Base-by-base conservation (phyloP, 2,888 invertebrate species). In the Temnothorax ravouxi region DNA sequence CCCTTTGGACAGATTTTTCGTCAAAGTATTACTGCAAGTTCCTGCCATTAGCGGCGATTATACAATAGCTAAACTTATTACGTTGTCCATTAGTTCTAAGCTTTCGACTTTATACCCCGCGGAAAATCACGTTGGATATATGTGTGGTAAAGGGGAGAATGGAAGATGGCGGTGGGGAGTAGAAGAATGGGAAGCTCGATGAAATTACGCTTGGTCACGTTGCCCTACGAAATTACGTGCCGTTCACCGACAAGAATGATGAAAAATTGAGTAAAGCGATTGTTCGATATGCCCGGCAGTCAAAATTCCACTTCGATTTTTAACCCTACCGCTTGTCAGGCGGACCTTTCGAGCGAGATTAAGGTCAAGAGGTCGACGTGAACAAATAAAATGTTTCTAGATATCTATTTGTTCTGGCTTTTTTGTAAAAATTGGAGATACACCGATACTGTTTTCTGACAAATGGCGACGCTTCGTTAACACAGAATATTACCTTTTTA, bases 121-220 rank as follows among this genome's bases (percentile, higher is more conserved):
- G 54, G 79, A 59, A 80, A 75, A 80, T 79, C 56, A 15, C 8
- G 52, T 13, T 29, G 29, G 54, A 67, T 56, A 69, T 44, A 56
- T 9, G 18, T 25, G 75, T 21, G 25, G 47, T 38, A 47, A 59
- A 25, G 56, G 18, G 18, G 9, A 74, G 56, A 59, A 74, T 74
- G 74, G 59, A 80, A 59, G 47, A 74, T n/a, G 34, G 21, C 34
- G 59, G 59, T 3, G 34, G 8, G 38, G 47, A 80, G 50, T 25
- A 54, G 81, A 81, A 77, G 62, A 79, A 81, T 62, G 62, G 52
- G 34, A n/a, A 80, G 62, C 29, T 44, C 80, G 80, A 81, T 74
- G 80, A 80, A 81, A 81, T 81, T 81, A 81, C 80, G 81, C 62
- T 81, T 44, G 81, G 81, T 79, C 81, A 81, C 81, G 81, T 81